These are phyloP conservation scores for Chiroxiphia lanceolata DNA, from an alignment of 2,797 vertebrate genomes.

Conservation along the genomic window DNA sequence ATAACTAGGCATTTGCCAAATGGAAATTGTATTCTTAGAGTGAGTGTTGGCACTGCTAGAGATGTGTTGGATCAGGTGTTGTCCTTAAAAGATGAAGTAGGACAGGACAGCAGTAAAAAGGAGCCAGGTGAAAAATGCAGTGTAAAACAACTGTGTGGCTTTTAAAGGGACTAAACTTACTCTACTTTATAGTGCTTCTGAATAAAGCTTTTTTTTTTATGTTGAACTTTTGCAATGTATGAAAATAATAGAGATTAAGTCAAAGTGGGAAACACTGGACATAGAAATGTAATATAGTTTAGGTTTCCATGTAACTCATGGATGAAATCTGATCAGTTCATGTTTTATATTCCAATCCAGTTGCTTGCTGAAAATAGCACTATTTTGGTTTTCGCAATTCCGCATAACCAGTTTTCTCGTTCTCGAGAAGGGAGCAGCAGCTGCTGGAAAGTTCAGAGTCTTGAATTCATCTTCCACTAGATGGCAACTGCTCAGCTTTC, in stretches of 20 bases:
- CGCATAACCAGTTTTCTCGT: background rate
- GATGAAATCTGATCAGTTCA: background rate
- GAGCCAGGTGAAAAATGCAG: background rate
- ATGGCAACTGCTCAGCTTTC: constrained; percentile 69
- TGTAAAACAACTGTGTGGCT: background rate
- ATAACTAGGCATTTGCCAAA: background rate
- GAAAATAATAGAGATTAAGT: background rate
- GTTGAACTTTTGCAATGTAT: background rate
- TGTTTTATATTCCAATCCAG: background rate
- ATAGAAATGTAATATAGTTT: background rate
- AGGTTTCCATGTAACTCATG: background rate
- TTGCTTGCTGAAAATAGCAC: background rate
- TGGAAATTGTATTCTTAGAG: background rate
- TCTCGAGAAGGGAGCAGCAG: background rate
- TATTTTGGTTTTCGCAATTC: background rate
- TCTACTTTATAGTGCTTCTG: background rate
- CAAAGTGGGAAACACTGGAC: background rate
- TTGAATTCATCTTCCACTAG: constrained; percentile 64
- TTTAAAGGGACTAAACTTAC: background rate
- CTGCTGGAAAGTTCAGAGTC: background rate
- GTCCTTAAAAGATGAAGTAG: background rate
- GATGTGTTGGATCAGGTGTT: background rate
- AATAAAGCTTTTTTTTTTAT: background rate
- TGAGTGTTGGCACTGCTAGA: background rate
- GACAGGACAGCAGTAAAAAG: background rate